Evolutionary conservation across 2,888 invertebrate species (phyloP).

Genomic region (Sclerodermus sp.): DNA sequence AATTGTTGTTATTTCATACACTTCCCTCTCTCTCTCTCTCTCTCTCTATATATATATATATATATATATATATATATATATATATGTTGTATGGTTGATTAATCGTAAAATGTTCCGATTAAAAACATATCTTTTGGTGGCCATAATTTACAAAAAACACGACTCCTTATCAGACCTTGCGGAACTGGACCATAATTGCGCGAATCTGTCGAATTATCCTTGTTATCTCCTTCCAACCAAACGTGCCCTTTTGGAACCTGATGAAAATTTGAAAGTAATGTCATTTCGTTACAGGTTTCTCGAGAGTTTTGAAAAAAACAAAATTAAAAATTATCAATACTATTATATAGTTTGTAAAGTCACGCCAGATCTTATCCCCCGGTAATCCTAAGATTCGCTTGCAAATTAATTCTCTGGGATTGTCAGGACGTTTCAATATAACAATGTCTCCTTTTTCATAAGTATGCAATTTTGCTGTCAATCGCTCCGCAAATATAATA

Average conservation of each 20-base stretch:
- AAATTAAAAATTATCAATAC: neutral
- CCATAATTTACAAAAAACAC: slow-evolving; percentile 82
- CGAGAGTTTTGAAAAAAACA: neutral
- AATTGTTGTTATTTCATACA: too few relatives aligned
- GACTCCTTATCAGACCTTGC: slow-evolving; percentile 77
- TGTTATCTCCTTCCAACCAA: slow-evolving; percentile 92
- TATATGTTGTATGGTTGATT: too few relatives aligned
- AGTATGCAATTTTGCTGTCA: slow-evolving; percentile 67
- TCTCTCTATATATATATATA: too few relatives aligned
- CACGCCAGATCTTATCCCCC: slow-evolving; percentile 68
- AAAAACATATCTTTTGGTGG: slow-evolving; percentile 59
- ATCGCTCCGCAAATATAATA: slow-evolving; percentile 79
- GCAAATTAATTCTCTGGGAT: slow-evolving; percentile 81
- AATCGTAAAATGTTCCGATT: too few relatives aligned
- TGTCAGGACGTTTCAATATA: slow-evolving; percentile 78
- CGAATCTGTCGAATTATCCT: slow-evolving; percentile 82
- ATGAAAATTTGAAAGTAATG: neutral
- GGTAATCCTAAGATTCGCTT: slow-evolving; percentile 79
- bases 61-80: too few relatives aligned
- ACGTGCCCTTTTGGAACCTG: slow-evolving; percentile 81
- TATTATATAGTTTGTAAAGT: slow-evolving; percentile 10
- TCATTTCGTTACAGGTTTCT: neutral
- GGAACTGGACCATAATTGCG: slow-evolving; percentile 87
- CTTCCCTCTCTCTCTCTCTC: too few relatives aligned
- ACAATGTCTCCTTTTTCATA: slow-evolving; percentile 81